Conservation (phyloP, 1,140 invertebrate genomes). For the Scaptomyza hsui region DNA sequence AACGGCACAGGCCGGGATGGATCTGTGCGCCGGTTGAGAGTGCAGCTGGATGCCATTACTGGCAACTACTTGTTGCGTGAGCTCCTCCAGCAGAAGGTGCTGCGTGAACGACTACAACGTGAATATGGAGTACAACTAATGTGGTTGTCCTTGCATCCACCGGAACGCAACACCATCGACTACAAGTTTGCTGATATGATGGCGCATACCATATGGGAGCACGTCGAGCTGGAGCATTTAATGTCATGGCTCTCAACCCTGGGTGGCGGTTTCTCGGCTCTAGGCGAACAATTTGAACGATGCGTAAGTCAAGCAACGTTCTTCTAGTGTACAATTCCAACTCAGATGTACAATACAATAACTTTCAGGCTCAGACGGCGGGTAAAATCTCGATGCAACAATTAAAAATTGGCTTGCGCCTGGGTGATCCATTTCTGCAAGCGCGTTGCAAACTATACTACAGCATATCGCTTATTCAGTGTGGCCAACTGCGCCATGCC, state of each 20-base stretch:
- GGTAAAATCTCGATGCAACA: conserved; percentile 94
- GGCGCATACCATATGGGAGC: conserved; percentile 86
- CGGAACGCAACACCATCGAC: conserved; percentile 87
- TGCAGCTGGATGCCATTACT: conserved; percentile 63
- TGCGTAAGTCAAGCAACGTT: conserved; percentile 89
- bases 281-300: conserved; percentile 92
- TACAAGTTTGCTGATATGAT: conserved; percentile 86
- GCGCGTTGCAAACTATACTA: conserved; percentile 93
- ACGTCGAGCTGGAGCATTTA: conserved; percentile 91
- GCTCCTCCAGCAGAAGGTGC: conserved; percentile 40
- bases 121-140: conserved; percentile 53
- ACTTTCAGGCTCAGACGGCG: conserved; percentile 93
- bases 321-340: neutral
- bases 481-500: conserved; percentile 87
- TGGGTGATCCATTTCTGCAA: conserved; percentile 91
- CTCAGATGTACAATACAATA: no score
- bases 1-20: neutral
- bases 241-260: conserved; percentile 98
- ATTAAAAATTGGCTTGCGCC: conserved; percentile 89
- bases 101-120: conserved; percentile 22
- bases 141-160: conserved; percentile 84
- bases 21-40: conserved; percentile 36
- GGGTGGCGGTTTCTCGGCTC: conserved; percentile 96
- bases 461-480: conserved; percentile 94
- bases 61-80: conserved; percentile 71